A percentile compares a stretch with the other conserved stretches of the same genome.
phyloP scores from a whole-genome alignment of 2,888 invertebrate species.

The Nomada fucata region DNA sequence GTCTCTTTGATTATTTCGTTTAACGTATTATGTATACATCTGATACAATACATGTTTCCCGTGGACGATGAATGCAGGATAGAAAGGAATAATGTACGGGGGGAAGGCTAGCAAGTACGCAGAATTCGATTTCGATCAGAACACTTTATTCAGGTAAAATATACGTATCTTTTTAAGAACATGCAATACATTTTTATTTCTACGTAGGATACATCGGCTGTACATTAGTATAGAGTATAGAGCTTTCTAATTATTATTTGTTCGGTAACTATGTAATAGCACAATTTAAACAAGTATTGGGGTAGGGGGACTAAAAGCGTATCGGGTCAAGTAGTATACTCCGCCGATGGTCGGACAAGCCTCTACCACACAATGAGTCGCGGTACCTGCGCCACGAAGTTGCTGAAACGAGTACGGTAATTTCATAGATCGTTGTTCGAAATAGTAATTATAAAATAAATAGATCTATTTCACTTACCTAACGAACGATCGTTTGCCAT shows the following conservation, averaged over 20 bases:
- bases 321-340: slow-evolving; percentile 46
- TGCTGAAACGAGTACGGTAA: slow-evolving; percentile 50
- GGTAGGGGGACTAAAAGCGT: slow-evolving; percentile 53
- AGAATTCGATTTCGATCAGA: slow-evolving; percentile 38
- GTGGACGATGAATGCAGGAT: not conserved
- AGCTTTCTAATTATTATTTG: not conserved
- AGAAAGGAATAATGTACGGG: not conserved
- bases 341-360: not conserved
- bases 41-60: not conserved
- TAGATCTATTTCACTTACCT: slow-evolving; percentile 66
- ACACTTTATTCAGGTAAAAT: slow-evolving; percentile 69
- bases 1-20: slow-evolving; percentile 44
- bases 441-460: not conserved
- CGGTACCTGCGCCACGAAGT: slow-evolving; percentile 12
- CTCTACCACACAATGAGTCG: slow-evolving; percentile 53
- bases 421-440: not conserved
- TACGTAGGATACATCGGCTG: slow-evolving; percentile 55
- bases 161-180: slow-evolving; percentile 54
- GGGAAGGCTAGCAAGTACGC: not conserved
- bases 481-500: slow-evolving; percentile 70
- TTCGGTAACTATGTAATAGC: slow-evolving; percentile 22
- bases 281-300: slow-evolving; percentile 32
- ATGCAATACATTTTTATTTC: slow-evolving; percentile 48
- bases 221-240: slow-evolving; percentile 69
- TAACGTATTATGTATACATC: not conserved